A percentile compares a stretch with the other conserved stretches of the same genome.
Evolutionary conservation across 1,140 invertebrate genomes (phyloP).

Genomic region (Drosophila azteca): DNA sequence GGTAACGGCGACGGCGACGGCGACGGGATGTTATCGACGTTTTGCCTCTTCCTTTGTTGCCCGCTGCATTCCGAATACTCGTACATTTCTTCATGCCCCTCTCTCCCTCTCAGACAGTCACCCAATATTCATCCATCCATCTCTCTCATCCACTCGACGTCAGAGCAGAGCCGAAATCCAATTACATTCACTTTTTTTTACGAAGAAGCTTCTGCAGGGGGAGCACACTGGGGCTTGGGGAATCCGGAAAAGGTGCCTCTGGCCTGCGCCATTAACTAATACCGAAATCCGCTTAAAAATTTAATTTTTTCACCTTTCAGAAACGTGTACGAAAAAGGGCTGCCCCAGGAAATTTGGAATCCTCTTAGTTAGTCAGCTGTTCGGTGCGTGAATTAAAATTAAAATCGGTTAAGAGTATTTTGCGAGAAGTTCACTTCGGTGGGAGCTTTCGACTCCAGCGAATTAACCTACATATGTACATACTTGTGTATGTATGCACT

Average conservation of each 20-base stretch:
- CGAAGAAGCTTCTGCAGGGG: conserved; percentile 29
- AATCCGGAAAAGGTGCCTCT: conserved; percentile 21
- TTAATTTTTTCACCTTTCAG: conserved; percentile 65
- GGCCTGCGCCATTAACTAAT: conserved; percentile 76
- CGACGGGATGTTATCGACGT: conserved; percentile 46
- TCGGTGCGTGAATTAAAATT: conserved; percentile 28
- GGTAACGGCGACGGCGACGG: conserved; percentile 14
- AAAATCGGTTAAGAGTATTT: conserved; percentile 4
- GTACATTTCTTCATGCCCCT: conserved; percentile 31
- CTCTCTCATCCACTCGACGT: conserved; percentile 4
- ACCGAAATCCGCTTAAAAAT: conserved; percentile 76
- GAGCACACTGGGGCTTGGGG: not conserved
- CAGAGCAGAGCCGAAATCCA: conserved; percentile 59
- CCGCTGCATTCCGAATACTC: conserved; percentile 49
- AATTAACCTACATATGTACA: too few relatives aligned
- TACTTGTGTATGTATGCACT: too few relatives aligned
- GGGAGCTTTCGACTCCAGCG: too few relatives aligned
- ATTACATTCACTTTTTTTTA: conserved; percentile 67
- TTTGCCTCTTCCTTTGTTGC: conserved; percentile 22
- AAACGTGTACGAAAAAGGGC: conserved; percentile 19
- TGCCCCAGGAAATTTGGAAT: conserved; percentile 23
- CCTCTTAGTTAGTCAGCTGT: conserved; percentile 43
- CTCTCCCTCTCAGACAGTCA: not conserved
- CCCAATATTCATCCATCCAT: not conserved
- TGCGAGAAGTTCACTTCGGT: too few relatives aligned